phyloP scores from a whole-genome alignment of 2,797 vertebrate species.

The Diplodus puntazzo region DNA sequence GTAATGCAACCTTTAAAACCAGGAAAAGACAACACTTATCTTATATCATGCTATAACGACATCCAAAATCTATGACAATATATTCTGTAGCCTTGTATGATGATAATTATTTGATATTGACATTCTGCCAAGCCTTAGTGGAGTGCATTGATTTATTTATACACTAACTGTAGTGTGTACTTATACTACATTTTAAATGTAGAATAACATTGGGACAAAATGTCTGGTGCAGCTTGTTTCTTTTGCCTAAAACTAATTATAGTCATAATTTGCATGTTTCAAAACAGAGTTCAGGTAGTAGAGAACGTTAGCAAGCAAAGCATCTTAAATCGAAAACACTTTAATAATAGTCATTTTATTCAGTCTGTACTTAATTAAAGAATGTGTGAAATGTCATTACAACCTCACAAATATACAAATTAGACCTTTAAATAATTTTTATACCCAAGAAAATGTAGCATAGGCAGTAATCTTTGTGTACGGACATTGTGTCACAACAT shows the following conservation, averaged over 20 bases:
- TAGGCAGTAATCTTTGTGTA: not conserved
- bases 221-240: not conserved
- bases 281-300: not conserved
- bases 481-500: not conserved
- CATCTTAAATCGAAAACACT: not conserved
- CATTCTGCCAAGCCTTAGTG: no score
- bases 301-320: not conserved
- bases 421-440: not conserved
- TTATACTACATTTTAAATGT: not conserved
- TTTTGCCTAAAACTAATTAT: not conserved
- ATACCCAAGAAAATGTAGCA: not conserved
- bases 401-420: not conserved
- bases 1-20: no score
- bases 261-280: slow-evolving; percentile 5
- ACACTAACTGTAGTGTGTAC: not conserved
- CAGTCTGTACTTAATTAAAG: not conserved
- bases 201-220: not conserved
- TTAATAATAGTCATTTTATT: not conserved
- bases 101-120: no score
- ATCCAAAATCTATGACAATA: no score
- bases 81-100: no score
- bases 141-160: not conserved
- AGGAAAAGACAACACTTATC: no score
- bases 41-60: no score
- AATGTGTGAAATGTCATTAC: not conserved